phyloP scores from a whole-genome alignment of 2,797 vertebrate species.

The Premnoplex brunnescens region DNA sequence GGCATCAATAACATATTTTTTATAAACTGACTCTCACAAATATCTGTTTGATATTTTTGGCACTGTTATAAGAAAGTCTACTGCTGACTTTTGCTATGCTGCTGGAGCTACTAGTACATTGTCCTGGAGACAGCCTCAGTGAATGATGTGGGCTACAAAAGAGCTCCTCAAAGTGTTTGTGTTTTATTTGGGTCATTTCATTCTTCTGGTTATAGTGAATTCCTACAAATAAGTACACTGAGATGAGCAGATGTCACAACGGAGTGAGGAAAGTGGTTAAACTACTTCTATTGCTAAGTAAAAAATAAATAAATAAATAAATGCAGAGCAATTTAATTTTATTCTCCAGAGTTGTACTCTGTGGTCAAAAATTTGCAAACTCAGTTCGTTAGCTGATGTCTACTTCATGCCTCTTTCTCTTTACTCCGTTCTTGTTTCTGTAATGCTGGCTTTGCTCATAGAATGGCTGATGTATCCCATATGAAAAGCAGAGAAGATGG shows the following conservation, averaged over 20 bases:
- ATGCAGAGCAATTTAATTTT: not conserved
- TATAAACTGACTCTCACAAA: not conserved
- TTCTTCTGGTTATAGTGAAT: not conserved
- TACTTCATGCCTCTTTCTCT: not conserved
- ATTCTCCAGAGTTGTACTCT: not conserved
- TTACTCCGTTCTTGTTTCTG: not conserved
- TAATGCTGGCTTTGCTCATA: not conserved
- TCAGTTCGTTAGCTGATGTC: not conserved
- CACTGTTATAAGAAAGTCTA: not conserved
- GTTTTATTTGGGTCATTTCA: not conserved
- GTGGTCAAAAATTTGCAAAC: not conserved
- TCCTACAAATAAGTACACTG: not conserved
- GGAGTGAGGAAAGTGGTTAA: not conserved
- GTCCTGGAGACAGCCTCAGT: not conserved
- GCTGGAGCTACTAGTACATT: not conserved
- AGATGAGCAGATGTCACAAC: not conserved
- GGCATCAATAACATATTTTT: not conserved
- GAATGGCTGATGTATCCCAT: not conserved
- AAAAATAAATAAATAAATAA: not conserved
- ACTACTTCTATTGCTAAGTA: not conserved
- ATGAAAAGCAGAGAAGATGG: not conserved
- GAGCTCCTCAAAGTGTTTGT: not conserved
- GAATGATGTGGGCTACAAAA: not conserved
- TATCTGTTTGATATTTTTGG: not conserved
- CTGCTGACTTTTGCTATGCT: not conserved